Conservation (phyloP, 2,797 vertebrate species). For the Oreonectes daqikongensis region DNA sequence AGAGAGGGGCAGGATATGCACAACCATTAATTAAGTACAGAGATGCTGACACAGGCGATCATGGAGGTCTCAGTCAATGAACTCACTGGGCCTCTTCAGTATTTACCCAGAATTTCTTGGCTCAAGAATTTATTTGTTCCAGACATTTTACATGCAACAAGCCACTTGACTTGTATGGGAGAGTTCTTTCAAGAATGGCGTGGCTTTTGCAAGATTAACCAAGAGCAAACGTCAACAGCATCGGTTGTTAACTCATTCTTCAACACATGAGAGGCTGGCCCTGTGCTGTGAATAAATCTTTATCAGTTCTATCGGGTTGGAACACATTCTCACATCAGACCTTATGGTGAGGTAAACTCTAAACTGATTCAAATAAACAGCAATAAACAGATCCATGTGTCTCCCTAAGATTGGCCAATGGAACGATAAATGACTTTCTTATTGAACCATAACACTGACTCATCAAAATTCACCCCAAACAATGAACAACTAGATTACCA, state of each 20-base stretch:
- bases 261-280: background rate
- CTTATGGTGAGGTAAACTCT: conserved; percentile 14
- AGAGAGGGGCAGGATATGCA: conserved; percentile 50
- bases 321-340: background rate
- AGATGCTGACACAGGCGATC: conserved; percentile 57
- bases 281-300: conserved; percentile 3
- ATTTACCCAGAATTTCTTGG: conserved; percentile 54
- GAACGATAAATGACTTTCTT: conserved; percentile 30
- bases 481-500: background rate
- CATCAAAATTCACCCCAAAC: conserved; percentile 18
- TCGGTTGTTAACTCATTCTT: background rate
- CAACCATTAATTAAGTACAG: conserved; percentile 62
- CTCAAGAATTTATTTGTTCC: conserved; percentile 51
- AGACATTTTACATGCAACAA: conserved; percentile 56
- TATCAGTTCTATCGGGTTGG: background rate
- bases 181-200: conserved; percentile 15
- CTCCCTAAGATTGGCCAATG: conserved; percentile 23
- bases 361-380: conserved; percentile 27
- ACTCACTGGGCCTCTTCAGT: conserved; percentile 38
- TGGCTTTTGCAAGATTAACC: conserved; percentile 19
- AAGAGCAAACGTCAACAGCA: conserved; percentile 8
- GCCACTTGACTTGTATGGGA: conserved; percentile 35
- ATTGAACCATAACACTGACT: conserved; percentile 39
- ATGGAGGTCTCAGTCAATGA: conserved; percentile 60
- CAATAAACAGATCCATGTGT: conserved; percentile 43